Conservation (phyloP, 1,140 invertebrate species). For the Apis florea region DNA sequence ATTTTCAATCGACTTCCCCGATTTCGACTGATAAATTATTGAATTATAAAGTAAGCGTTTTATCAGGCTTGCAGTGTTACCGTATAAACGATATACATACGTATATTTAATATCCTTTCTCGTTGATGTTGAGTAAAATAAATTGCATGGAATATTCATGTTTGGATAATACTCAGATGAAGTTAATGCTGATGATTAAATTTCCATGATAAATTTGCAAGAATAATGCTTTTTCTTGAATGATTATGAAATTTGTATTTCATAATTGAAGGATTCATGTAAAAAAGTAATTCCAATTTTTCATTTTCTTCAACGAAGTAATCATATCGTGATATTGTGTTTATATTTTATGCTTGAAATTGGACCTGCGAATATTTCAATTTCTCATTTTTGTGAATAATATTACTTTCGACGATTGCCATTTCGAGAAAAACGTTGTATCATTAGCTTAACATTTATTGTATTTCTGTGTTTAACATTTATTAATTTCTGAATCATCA, state of each 20-base stretch:
- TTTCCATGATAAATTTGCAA: background rate
- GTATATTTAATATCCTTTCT: background rate
- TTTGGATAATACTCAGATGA: background rate
- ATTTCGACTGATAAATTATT: constrained; percentile 6
- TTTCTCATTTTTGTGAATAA: no score
- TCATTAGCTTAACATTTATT: background rate
- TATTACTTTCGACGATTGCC: no score
- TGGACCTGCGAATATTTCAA: no score
- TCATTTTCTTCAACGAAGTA: no score
- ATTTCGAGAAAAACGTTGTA: no score
- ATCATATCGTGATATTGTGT: no score
- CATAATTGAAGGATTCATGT: background rate
- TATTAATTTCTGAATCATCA: background rate
- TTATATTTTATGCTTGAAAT: no score
- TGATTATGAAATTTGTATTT: background rate
- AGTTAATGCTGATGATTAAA: background rate
- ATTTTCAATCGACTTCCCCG: constrained; percentile 5
- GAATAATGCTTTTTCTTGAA: background rate
- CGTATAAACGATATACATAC: background rate
- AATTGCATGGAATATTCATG: background rate
- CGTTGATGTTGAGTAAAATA: background rate
- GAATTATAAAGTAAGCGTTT: constrained; percentile 6
- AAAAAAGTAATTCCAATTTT: no score
- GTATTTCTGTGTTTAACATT: background rate
- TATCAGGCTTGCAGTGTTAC: background rate